Base-by-base conservation (phyloP, 2,113 vertebrate genomes). In the Puma concolor region DNA sequence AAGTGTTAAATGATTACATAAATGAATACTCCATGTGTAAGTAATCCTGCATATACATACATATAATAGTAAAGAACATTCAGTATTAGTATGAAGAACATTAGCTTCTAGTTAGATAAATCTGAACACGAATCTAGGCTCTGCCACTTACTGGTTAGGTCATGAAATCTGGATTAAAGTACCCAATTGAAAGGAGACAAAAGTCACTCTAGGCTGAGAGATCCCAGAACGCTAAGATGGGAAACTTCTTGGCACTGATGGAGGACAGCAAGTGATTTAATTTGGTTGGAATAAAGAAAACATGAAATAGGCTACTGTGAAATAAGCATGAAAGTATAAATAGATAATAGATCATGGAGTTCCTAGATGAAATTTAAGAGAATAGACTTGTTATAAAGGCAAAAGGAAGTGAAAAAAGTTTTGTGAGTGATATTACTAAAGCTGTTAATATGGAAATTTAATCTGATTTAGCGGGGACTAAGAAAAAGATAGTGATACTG, bases 281-380 rank as follows among this genome's bases (percentile, higher is more conserved):
- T 38, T 92, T 92, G 36, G 29, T 52, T 74, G 7, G 48, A 92
- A 27, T 54, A 63, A 77, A 97, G 85, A 83, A 96, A 96, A 95
- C 27, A 72, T 91, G 54, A 95, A 95, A 95, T 2, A 88, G 23
- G 27, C 27, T 80, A 87, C 29, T 82, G 33, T 54, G 38, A 52
- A 90, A 95, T 63, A 93, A 82, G 41, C 29, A 31, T 77, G 10
- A 83, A 81, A 95, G 52, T 83, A 91, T 29, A 77, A 76, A 81
- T 23, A 67, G 23, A 54, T 95, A 76, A 82, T 38, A 67, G 17
- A 87, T 80, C 14, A 57, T 16, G 7, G 29, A 52, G n/a, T 7
- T 50, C 89, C 91, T 48, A 54, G 33, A 93, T 63, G 27, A 77
- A 83, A 95, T 81, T 71, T 83, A 57, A 83, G 50, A 72, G 36